phyloP scores from a whole-genome alignment of 2,113 vertebrate genomes.

The Aspiorhynchus laticeps region DNA sequence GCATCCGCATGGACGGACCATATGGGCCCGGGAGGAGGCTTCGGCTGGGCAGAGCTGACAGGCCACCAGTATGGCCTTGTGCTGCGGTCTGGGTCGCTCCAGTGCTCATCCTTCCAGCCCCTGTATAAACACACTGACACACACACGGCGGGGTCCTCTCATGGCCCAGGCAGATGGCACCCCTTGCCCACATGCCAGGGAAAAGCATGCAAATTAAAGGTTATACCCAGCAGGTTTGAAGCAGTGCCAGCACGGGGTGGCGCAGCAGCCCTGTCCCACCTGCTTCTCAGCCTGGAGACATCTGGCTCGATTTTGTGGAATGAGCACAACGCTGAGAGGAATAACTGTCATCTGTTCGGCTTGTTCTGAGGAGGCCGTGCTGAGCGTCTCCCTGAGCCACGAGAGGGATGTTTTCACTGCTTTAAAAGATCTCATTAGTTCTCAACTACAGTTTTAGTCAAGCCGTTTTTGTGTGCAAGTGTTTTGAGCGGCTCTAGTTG shows the following conservation, averaged over 20 bases:
- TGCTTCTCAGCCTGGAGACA: conserved; percentile 98
- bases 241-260: conserved; percentile 91
- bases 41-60: conserved; percentile 82
- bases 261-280: conserved; percentile 93
- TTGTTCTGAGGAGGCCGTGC: conserved; percentile 76
- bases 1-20: conserved; percentile 79
- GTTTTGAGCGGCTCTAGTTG: neutral
- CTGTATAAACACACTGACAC: conserved; percentile 60
- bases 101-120: conserved; percentile 48
- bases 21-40: conserved; percentile 87
- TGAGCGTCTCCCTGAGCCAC: conserved; percentile 64
- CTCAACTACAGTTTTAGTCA: conserved; percentile 49
- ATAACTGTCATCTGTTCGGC: conserved; percentile 88
- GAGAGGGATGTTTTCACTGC: conserved; percentile 58
- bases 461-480: neutral
- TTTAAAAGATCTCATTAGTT: conserved; percentile 62
- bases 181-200: conserved; percentile 91
- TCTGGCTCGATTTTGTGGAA: conserved; percentile 91
- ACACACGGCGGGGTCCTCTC: conserved; percentile 79
- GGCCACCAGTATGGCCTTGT: conserved; percentile 86
- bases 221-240: conserved; percentile 99
- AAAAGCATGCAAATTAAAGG: conserved; percentile 99
- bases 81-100: conserved; percentile 80
- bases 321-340: conserved; percentile 84
- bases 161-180: conserved; percentile 94